These are phyloP conservation scores for Araneus ventricosus DNA, from an alignment of 1,140 invertebrate genomes.

Conservation along the genomic window DNA sequence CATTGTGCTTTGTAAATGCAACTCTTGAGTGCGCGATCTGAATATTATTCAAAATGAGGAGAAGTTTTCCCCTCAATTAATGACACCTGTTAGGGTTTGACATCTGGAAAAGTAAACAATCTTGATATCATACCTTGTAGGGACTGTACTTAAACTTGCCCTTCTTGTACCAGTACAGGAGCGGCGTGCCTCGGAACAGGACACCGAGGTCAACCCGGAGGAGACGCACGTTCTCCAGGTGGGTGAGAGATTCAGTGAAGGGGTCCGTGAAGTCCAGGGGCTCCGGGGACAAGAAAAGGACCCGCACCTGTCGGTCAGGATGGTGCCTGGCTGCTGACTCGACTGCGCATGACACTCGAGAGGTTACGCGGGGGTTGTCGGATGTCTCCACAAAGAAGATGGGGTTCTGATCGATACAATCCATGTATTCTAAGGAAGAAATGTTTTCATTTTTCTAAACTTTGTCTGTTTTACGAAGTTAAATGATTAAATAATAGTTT, in stretches of 20 bases:
- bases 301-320: not conserved
- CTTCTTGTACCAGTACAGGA: not conserved
- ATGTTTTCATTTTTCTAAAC: not conserved
- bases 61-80: no score
- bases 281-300: not conserved
- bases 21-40: no score
- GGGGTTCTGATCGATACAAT: not conserved
- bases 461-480: no score
- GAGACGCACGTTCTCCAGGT: not conserved
- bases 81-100: no score
- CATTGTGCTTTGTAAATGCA: no score
- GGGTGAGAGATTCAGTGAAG: not conserved
- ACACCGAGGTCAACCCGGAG: not conserved
- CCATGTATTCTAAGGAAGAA: not conserved
- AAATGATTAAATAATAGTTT: not conserved
- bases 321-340: not conserved
- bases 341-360: not conserved
- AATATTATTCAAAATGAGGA: no score
- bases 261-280: not conserved
- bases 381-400: constrained; percentile 35
- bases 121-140: not conserved
- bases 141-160: not conserved
- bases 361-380: not conserved
- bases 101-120: not conserved
- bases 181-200: not conserved